Evolutionary conservation across 1,140 invertebrate species (phyloP), one percentile per base, ranked within the genome.

Genomic region (Homalodisca vitripennis): DNA sequence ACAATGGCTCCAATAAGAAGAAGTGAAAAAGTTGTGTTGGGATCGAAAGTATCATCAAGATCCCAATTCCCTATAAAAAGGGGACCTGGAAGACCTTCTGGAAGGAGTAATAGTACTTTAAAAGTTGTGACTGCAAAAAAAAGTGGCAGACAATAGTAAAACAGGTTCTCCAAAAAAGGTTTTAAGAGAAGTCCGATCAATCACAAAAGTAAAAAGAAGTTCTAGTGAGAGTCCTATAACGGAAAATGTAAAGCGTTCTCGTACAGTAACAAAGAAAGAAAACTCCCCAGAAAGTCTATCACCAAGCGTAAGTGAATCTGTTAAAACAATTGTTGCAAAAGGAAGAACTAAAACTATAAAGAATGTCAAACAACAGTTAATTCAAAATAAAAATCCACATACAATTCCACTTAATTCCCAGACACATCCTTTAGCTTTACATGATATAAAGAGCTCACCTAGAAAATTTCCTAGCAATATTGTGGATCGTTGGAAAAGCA

Each of bases 401-500:
- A 27, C 24, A 26, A 60, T 3, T 27, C 55, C 24, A 10, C 24
- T 27, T 6, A 12, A 10, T 10, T 27, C 29, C 47, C 10, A 14
- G 12, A 46, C 10, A 3, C 41, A 26, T 41, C 17, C 34, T 46
- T 2, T 66, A 20, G 32, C 34, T 2, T 66, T 26, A 47, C 6
- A 46, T n/a, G 47, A 66, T 66, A 34, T 41, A 24, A 47, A 31
- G 47, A 66, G n/a, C 20, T 26, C 63, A 10, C 34, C 29, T 13
- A 66, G 29, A 47, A 66, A 66, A 34, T 66, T 46, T 46, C 63
- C 63, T 1, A 60, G 24, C 29, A 60, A 60, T 60, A 13, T 47
- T 22, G 2, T 47, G 10, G 63, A 46, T 66, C 32, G 63, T 66
- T 46, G 63, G 63, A 66, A 47, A 27, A 66, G 34, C 34, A 31